Evolutionary conservation across 2,888 invertebrate species (phyloP).

Genomic region (Rhagium mordax): DNA sequence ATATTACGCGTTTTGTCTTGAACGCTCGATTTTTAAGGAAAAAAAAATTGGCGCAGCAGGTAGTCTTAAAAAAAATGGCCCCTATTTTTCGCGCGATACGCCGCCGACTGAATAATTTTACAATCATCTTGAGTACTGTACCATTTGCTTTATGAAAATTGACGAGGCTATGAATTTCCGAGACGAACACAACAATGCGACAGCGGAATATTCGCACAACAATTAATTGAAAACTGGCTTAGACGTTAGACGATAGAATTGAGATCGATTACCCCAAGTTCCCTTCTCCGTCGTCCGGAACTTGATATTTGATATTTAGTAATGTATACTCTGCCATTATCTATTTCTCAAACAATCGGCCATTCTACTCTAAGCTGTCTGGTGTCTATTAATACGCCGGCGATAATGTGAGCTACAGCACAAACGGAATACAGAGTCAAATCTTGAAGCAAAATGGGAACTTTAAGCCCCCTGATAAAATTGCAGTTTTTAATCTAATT

Average conservation of each 20-base stretch:
- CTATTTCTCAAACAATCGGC: background rate
- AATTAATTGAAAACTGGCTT: conserved; percentile 13
- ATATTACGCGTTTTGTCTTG: too few relatives aligned
- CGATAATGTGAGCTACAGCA: background rate
- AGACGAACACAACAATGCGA: background rate
- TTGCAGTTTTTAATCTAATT: too few relatives aligned
- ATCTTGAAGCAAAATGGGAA: too few relatives aligned
- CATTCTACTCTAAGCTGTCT: background rate
- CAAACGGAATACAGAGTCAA: background rate
- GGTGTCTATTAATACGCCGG: background rate
- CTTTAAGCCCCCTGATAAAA: too few relatives aligned
- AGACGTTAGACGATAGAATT: conserved; percentile 10
- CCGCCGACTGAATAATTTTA: background rate
- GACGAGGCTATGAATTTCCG: background rate
- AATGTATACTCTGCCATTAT: conserved; percentile 2
- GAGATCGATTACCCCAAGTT: conserved; percentile 7
- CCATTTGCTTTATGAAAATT: background rate
- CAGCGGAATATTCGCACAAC: background rate
- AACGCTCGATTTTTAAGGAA: too few relatives aligned
- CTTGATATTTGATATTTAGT: conserved; percentile 20
- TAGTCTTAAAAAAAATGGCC: too few relatives aligned
- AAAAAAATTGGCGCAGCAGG: too few relatives aligned
- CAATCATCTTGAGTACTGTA: background rate
- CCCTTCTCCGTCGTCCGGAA: background rate
- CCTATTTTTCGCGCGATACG: background rate